Percentiles rank a stretch among this genome's conserved stretches.
phyloP scores from a whole-genome alignment of 1,140 invertebrate species.

The Drosophila kikkawai region DNA sequence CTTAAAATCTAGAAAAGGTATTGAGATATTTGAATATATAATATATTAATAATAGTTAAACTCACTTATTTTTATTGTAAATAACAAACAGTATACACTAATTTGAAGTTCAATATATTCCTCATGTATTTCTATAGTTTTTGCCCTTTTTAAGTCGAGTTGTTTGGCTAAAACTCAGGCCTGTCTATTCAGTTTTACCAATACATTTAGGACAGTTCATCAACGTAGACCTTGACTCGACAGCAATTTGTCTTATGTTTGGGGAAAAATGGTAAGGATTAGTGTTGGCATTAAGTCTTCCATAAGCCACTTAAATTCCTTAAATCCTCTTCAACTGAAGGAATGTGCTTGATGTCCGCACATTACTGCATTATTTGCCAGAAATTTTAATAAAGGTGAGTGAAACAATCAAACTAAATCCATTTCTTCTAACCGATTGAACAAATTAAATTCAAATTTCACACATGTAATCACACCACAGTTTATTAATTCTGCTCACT shows the following conservation, averaged over 20 bases:
- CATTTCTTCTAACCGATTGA: conserved; percentile 3
- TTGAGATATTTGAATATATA: not conserved
- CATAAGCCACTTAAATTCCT: not conserved
- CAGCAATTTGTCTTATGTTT: conserved; percentile 2
- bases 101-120: not conserved
- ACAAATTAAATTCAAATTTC: conserved; percentile 10
- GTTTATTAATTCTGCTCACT: not conserved
- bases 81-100: not conserved
- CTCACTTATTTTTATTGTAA: not conserved
- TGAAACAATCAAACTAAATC: not conserved
- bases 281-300: not conserved
- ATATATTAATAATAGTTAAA: not conserved
- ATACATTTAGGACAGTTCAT: not conserved
- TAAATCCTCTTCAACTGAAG: not conserved
- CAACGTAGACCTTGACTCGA: not conserved
- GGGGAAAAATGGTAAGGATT: not conserved
- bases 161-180: too few relatives aligned
- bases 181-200: too few relatives aligned
- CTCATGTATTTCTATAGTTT: not conserved
- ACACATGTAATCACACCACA: conserved; percentile 8
- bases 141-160: not conserved
- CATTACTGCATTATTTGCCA: not conserved
- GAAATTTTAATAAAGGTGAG: not conserved
- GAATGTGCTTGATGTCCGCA: not conserved
- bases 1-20: not conserved